A percentile compares a stretch with the other conserved stretches of the same genome.
Conservation (phyloP, 1,140 invertebrate genomes). For the Asbolus verrucosus region DNA sequence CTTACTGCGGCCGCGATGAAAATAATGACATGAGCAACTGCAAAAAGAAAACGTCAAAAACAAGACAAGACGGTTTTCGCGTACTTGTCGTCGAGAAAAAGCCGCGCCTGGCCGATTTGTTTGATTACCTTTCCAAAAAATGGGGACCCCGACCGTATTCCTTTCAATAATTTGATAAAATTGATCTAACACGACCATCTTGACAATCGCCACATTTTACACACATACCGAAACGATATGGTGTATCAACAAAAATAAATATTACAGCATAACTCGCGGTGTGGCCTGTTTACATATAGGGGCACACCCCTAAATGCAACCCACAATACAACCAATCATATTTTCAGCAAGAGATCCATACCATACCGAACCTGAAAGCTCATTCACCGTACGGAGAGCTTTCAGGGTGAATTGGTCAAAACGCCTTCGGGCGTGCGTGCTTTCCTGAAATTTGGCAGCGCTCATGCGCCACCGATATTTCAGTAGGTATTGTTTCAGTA, state of each 20-base stretch:
- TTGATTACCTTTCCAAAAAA: conserved; percentile 40
- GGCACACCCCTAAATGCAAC: conserved; percentile 14
- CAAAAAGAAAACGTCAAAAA: no score
- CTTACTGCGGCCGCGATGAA: not conserved
- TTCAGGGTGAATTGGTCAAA: no score
- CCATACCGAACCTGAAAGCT: no score
- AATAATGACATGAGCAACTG: conserved; percentile 13
- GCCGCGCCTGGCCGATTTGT: no score
- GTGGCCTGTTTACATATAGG: conserved; percentile 34
- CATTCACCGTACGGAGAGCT: no score
- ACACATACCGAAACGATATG: not conserved
- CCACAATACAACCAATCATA: conserved; percentile 23
- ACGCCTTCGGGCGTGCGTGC: no score
- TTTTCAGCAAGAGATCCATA: no score
- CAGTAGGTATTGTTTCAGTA: conserved; percentile 9
- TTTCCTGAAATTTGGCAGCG: not conserved
- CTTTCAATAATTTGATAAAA: conserved; percentile 40
- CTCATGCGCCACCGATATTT: not conserved
- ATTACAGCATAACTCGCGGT: conserved; percentile 40
- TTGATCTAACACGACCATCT: conserved; percentile 40
- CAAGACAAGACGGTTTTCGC: no score
- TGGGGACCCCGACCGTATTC: not conserved
- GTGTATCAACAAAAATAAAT: conserved; percentile 46
- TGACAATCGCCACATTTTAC: conserved; percentile 14
- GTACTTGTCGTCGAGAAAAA: no score